phyloP scores from a whole-genome alignment of 2,797 vertebrate species.

The Lacerta agilis region DNA sequence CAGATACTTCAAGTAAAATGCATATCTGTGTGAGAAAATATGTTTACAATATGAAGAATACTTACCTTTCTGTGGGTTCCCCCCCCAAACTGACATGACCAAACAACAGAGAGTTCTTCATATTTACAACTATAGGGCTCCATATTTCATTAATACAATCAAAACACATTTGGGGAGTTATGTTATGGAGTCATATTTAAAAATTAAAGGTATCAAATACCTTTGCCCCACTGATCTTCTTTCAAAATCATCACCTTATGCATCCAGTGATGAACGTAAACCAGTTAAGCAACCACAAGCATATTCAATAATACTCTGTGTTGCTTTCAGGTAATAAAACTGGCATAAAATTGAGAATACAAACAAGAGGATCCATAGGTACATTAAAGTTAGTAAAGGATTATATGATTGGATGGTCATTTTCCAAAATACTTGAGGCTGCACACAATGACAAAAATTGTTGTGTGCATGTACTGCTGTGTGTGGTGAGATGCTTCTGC shows the following conservation, averaged over 20 bases:
- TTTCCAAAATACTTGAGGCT: too few relatives aligned
- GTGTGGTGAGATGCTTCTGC: neutral
- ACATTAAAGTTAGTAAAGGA: neutral
- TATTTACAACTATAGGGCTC: neutral
- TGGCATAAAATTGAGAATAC: neutral
- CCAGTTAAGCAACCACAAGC: neutral
- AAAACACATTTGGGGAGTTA: neutral
- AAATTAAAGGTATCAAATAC: neutral
- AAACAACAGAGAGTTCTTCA: neutral
- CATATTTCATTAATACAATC: neutral
- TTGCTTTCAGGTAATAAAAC: neutral
- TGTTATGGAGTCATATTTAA: neutral
- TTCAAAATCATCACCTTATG: too few relatives aligned
- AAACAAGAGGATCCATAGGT: neutral
- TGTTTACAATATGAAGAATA: neutral
- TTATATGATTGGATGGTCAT: too few relatives aligned
- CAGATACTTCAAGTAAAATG: neutral
- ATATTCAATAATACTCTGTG: neutral
- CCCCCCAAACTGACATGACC: too few relatives aligned
- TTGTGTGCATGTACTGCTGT: neutral
- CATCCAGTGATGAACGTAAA: neutral
- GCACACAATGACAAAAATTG: too few relatives aligned
- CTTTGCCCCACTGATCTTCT: neutral
- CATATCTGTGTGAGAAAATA: neutral
- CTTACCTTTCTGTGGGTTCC: neutral